Conservation (phyloP, 2,888 invertebrate genomes). For the Athalia circularis region DNA sequence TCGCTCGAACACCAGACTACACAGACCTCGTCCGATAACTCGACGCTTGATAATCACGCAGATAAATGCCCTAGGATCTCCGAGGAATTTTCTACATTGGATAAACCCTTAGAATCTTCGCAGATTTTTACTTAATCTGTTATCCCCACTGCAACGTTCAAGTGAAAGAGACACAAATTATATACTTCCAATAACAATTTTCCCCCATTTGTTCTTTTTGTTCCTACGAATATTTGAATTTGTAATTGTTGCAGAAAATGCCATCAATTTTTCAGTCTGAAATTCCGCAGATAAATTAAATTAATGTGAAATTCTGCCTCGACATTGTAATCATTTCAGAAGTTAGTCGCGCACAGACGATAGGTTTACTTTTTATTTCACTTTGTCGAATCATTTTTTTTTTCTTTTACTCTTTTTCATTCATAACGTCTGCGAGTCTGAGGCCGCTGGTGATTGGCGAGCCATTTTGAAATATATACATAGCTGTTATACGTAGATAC, state of each 20-base stretch:
- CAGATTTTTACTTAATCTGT: no score
- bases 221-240: no score
- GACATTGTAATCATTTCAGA: neutral
- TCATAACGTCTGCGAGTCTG: slow-evolving; percentile 1
- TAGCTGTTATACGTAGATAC: slow-evolving; percentile 1
- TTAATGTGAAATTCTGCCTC: no score
- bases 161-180: no score
- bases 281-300: no score
- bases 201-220: no score
- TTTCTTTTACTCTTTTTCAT: neutral
- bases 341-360: neutral
- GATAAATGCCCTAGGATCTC: neutral
- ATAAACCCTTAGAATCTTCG: no score
- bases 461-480: neutral
- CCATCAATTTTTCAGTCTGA: no score
- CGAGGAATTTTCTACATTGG: no score
- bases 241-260: no score
- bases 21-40: neutral
- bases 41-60: neutral
- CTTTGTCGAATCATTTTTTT: neutral
- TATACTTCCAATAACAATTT: no score
- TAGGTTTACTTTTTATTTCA: neutral
- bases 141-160: no score
- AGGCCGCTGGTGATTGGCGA: neutral
- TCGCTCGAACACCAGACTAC: neutral